Base-by-base conservation (phyloP, 2,113 vertebrate genomes). In the Holacanthus passer region DNA sequence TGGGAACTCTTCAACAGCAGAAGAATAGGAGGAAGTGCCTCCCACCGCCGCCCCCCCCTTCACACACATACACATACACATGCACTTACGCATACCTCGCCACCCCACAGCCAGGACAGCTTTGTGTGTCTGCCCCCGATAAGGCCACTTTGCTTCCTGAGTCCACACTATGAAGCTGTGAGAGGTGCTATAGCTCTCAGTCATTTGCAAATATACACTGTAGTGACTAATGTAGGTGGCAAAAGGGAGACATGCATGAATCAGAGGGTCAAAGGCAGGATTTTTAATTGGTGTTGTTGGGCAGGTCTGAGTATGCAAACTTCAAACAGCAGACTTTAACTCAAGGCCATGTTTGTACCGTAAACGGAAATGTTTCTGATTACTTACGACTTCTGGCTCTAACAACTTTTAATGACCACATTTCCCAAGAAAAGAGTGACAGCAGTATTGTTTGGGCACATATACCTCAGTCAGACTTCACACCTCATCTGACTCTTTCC, bases 1-100 rank as follows among this genome's bases (percentile, higher is more conserved):
- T 97, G 97, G 96, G 97, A 98, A 98, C 96, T 96, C 95, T 93
- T 95, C 93, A 94, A 91, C 77, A 63, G 94, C 85, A 97, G 94
- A 98, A 99, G 97, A 99, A 99, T 98, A 92, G 96, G 95, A 98
- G 97, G 97, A 99, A 98, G 95, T 97, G 95, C 96, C 97, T 94
- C 97, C 96, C 96, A 95, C 95, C 96, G 17, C 78, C 83, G 69
- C 60, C 95, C 72, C 91, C 92, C n/a, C 81, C 62, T 89, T 60
- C 68, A 63, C 73, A 77, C 78, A 69, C 64, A 62, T 27, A 85
- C 47, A 80, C 72, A 84, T 35, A 96, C 93, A 96, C 95, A 96
- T 74, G 80, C 83, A 85, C 89, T 88, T 73, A 83, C 59, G 75
- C 91, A 92, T 88, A 91, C 90, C 90, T 90, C 88, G 48, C 81